These are phyloP conservation scores for Platygyra sinensis DNA, from an alignment of 64 coral and sea anemone genomes.

Conservation along the genomic window DNA sequence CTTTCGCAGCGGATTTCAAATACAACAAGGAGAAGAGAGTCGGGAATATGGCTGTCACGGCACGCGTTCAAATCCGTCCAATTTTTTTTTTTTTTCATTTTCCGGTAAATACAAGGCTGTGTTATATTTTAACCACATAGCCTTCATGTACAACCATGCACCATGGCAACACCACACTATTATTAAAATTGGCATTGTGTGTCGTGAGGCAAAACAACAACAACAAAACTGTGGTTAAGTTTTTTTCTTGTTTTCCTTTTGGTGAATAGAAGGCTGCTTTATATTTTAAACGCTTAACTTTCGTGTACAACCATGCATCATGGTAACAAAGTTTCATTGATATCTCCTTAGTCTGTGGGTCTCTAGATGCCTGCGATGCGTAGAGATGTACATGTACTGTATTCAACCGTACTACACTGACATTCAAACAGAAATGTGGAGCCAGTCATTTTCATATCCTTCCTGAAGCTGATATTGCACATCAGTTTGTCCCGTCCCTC, in stretches of 20 bases:
- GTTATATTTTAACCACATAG: not conserved
- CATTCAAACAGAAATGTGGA: too few relatives aligned
- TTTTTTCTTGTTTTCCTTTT: not conserved
- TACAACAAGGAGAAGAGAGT: conserved; percentile 64
- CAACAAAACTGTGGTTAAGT: not conserved
- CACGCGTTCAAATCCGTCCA: conserved; percentile 57
- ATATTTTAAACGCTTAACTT: not conserved
- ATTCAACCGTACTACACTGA: too few relatives aligned
- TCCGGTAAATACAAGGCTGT: too few relatives aligned
- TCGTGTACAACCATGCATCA: not conserved
- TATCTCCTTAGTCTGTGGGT: too few relatives aligned
- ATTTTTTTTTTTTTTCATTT: too few relatives aligned
- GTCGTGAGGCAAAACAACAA: too few relatives aligned
- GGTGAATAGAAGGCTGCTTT: not conserved
- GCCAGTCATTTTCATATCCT: not conserved
- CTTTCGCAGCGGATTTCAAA: conserved; percentile 61
- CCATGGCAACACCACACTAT: too few relatives aligned
- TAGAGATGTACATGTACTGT: too few relatives aligned
- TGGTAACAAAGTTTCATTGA: too few relatives aligned
- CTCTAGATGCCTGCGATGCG: too few relatives aligned
- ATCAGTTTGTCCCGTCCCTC: too few relatives aligned
- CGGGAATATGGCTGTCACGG: conserved; percentile 42
- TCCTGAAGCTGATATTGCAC: not conserved
- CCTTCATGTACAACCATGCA: not conserved
- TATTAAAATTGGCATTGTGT: too few relatives aligned